phyloP scores from a whole-genome alignment of 1,140 invertebrate species.

The Pygmarrhopalites habei region DNA sequence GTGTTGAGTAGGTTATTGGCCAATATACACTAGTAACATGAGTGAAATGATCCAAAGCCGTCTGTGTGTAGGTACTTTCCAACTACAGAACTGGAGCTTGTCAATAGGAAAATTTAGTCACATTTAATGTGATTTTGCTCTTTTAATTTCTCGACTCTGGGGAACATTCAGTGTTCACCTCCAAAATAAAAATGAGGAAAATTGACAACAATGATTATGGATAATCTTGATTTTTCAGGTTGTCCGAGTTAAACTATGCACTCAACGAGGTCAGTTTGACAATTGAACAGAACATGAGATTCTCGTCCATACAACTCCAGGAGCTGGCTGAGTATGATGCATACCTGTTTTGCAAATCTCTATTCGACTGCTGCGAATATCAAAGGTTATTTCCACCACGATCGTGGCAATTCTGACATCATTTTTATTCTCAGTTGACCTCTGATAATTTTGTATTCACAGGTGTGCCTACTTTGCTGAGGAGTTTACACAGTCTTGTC shows the following conservation, averaged over 20 bases:
- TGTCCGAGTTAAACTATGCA: constrained; percentile 72
- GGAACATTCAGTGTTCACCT: neutral
- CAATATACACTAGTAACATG: no score
- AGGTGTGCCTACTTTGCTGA: constrained; percentile 75
- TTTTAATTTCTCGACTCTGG: neutral
- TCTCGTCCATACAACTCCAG: constrained; percentile 43
- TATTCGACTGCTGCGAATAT: constrained; percentile 88
- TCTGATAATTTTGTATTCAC: constrained; percentile 4
- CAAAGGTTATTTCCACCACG: constrained; percentile 48
- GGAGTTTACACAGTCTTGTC: constrained; percentile 52
- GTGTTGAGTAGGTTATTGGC: no score
- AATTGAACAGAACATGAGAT: constrained; percentile 43
- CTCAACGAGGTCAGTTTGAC: constrained; percentile 57
- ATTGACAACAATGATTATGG: neutral
- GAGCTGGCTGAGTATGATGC: constrained; percentile 55
- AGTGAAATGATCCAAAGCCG: no score
- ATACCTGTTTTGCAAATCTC: constrained; percentile 75
- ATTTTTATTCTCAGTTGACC: neutral
- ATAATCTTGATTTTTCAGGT: constrained; percentile 47
- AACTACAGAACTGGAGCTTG: no score
- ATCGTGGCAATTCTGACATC: neutral
- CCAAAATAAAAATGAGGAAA: neutral
- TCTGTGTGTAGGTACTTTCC: no score
- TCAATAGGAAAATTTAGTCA: no score
- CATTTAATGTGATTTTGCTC: no score